Percentiles rank a stretch among this genome's conserved stretches.
Evolutionary conservation across 2,888 invertebrate species (phyloP).

Genomic region (Hololepta plana): DNA sequence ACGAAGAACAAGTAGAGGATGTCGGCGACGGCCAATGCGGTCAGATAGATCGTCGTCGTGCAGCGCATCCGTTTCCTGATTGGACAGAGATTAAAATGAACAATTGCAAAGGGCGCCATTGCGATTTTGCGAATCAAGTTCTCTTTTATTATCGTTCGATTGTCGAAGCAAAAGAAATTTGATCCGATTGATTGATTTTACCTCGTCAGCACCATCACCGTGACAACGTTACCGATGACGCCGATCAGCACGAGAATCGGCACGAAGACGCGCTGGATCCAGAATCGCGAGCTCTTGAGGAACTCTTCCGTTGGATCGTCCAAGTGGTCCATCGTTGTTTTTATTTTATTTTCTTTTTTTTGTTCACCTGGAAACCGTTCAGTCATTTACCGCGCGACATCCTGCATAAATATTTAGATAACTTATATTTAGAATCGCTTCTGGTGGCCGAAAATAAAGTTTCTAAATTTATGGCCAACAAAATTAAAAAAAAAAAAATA

Average conservation of each 20-base stretch:
- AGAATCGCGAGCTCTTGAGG: constrained; percentile 28
- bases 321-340: background rate
- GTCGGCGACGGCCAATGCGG: constrained; percentile 53
- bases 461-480: too few species aligned
- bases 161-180: constrained; percentile 7
- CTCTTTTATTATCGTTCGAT: too few species aligned
- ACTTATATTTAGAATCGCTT: too few species aligned
- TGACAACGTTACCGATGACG: constrained; percentile 44
- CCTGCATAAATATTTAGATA: too few species aligned
- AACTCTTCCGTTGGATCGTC: constrained; percentile 14
- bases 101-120: too few species aligned
- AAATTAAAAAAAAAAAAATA: too few species aligned
- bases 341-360: too few species aligned
- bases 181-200: too few species aligned
- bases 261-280: constrained; percentile 41
- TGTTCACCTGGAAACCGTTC: too few species aligned
- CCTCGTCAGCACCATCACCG: constrained; percentile 36
- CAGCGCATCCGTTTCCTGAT: constrained; percentile 48
- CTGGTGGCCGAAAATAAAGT: too few species aligned
- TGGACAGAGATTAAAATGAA: constrained; percentile 11
- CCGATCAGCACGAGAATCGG: constrained; percentile 48
- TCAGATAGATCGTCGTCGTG: constrained; percentile 57
- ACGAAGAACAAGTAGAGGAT: constrained; percentile 47
- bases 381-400: too few species aligned
- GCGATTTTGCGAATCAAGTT: too few species aligned